These are phyloP conservation scores for Aporophyla lueneburgensis DNA, from an alignment of 2,888 invertebrate genomes.

Conservation along the genomic window DNA sequence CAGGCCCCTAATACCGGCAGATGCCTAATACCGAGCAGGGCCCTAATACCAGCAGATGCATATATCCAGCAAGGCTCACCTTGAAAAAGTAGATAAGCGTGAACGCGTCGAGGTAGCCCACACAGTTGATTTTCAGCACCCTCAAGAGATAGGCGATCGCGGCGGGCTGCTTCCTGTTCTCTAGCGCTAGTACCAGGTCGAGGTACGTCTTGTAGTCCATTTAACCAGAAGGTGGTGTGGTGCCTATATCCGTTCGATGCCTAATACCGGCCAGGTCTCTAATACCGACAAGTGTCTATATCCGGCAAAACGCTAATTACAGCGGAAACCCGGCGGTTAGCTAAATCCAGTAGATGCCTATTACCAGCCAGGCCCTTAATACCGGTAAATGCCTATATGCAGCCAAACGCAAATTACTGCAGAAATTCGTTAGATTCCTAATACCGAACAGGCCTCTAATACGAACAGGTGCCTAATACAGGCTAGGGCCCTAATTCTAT, in stretches of 20 bases:
- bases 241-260: too few relatives aligned
- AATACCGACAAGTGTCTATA: too few relatives aligned
- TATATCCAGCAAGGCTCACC: too few relatives aligned
- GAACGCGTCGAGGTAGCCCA: conserved; percentile 97
- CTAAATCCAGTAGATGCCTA: not conserved
- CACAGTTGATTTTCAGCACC: conserved; percentile 96
- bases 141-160: conserved; percentile 97
- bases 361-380: conserved; percentile 81
- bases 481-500: too few relatives aligned
- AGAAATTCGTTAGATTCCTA: not conserved
- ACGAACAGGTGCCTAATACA: too few relatives aligned
- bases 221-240: too few relatives aligned
- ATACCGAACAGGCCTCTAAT: not conserved
- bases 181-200: conserved; percentile 97
- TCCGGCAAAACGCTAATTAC: too few relatives aligned
- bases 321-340: too few relatives aligned
- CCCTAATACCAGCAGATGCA: not conserved
- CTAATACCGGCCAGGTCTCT: too few relatives aligned
- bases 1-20: not conserved
- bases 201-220: conserved; percentile 77
- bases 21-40: too few relatives aligned
- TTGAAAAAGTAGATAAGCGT: conserved; percentile 98
- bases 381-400: conserved; percentile 85
- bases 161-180: conserved; percentile 97
- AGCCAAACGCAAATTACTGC: too few relatives aligned